Base-by-base conservation (phyloP, 2,797 vertebrate genomes). In the Sebastes steindachneri region DNA sequence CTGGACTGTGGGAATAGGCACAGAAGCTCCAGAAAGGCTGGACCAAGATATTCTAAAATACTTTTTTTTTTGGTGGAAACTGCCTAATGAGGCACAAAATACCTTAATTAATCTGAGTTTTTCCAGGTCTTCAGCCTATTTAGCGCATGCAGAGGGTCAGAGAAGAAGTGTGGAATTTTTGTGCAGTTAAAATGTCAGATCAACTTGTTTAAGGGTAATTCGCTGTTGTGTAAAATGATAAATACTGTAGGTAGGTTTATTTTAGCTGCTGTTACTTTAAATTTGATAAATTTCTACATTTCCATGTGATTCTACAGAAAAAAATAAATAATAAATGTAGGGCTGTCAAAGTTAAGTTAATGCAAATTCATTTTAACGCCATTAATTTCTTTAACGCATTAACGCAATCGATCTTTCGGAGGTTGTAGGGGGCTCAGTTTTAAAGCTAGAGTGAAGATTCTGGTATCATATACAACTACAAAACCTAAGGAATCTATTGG, bases 1-100 rank as follows among this genome's bases (percentile, higher is more conserved):
- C 86, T 72, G 88, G 77, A 90, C 86, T 94, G 91, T 94, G 93
- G 92, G 93, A 95, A 92, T 68, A 84, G 77, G 77, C 79, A 75
- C 84, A 88, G 79, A 63, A 90, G 90, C 69, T 82, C 81, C 84
- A 79, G 37, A 83, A 58, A 83, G 53, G 57, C 73, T 68, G 17
- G 59, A 82, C 66, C 51, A 33, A 80, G 31, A 82, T 70, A 73
- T 69, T 81, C 70, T 55, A n/a, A 83, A 76, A 84, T 72, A 51
- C 12, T 9, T 58, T 48, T 57, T 75, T 60, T 48, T 77, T 57
- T 35, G 71, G 71, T 75, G 79, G 78, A 85, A 87, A 83, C 21
- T 68, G 59, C 67, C 69, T 80, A 83, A 84, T 82, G 83, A 84
- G 72, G 73, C 63, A 76, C 68, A 75, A 73, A 75, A 71, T 15